phyloP scores from a whole-genome alignment of 2,797 vertebrate genomes.

The Alca torda region DNA sequence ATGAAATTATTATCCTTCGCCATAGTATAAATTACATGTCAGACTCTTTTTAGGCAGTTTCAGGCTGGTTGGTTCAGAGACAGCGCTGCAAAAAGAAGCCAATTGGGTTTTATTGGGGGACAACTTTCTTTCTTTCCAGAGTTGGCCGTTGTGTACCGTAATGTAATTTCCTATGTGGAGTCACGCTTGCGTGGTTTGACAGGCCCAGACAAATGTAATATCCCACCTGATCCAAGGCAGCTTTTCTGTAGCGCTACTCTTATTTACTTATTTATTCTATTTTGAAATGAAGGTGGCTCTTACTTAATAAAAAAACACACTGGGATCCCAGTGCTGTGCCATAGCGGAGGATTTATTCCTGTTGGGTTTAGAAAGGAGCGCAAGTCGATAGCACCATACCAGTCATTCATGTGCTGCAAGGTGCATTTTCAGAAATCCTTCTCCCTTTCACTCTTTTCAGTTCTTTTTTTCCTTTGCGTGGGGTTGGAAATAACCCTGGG shows the following conservation, averaged over 20 bases:
- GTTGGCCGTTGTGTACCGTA: neutral
- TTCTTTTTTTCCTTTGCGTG: neutral
- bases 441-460: neutral
- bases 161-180: neutral
- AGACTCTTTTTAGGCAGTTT: conserved; percentile 63
- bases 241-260: neutral
- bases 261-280: neutral
- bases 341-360: neutral
- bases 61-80: conserved; percentile 68
- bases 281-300: neutral
- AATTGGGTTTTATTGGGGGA: neutral
- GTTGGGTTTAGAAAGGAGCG: neutral
- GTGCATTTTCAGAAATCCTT: neutral
- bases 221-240: neutral
- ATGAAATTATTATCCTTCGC: conserved; percentile 61
- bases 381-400: neutral
- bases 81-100: neutral
- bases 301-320: neutral
- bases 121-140: neutral
- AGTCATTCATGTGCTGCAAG: accelerated
- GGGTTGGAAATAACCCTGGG: neutral
- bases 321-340: neutral
- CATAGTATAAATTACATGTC: conserved; percentile 62
- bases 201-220: neutral
- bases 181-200: neutral